Percentiles rank a stretch among this genome's conserved stretches.
These are phyloP conservation scores for Melipona bicolor DNA, from an alignment of 2,888 invertebrate genomes.

Conservation along the genomic window DNA sequence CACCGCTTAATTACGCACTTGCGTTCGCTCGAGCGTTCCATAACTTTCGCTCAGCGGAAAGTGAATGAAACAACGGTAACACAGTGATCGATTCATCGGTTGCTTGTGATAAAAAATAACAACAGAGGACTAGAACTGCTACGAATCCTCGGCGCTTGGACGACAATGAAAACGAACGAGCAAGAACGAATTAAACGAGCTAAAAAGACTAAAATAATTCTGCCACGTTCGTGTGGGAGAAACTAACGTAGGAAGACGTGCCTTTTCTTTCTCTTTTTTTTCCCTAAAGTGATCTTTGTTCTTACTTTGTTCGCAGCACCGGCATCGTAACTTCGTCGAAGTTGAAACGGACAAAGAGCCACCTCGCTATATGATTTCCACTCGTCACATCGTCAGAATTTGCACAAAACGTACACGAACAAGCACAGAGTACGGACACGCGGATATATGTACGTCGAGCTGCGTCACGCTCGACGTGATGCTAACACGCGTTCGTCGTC, in stretches of 20 bases:
- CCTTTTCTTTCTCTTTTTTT: not conserved
- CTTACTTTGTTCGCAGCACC: conserved; percentile 73
- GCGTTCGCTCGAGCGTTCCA: not conserved
- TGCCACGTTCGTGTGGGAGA: not conserved
- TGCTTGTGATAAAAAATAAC: not conserved
- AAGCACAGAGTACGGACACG: conserved; percentile 37
- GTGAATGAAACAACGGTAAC: conserved; percentile 16
- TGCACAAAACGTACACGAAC: conserved; percentile 55
- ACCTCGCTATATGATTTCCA: conserved; percentile 59
- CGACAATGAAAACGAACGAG: not conserved
- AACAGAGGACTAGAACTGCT: not conserved
- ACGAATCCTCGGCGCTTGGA: conserved; percentile 9
- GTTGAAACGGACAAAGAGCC: conserved; percentile 51
- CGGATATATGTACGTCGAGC: conserved; percentile 12
- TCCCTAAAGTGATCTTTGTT: not conserved
- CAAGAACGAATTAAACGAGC: not conserved
- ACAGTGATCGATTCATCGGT: not conserved
- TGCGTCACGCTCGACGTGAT: conserved; percentile 20
- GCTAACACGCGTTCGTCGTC: conserved; percentile 45
- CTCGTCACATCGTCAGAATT: conserved; percentile 64
- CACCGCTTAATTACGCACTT: not conserved
- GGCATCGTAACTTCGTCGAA: conserved; percentile 77
- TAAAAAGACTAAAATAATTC: conserved; percentile 35
- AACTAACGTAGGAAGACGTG: not conserved
- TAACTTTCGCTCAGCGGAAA: conserved; percentile 8